Evolutionary conservation across 2,113 vertebrate species (phyloP), one percentile per base, ranked within the genome.

Genomic region (Ptyas mucosa): DNA sequence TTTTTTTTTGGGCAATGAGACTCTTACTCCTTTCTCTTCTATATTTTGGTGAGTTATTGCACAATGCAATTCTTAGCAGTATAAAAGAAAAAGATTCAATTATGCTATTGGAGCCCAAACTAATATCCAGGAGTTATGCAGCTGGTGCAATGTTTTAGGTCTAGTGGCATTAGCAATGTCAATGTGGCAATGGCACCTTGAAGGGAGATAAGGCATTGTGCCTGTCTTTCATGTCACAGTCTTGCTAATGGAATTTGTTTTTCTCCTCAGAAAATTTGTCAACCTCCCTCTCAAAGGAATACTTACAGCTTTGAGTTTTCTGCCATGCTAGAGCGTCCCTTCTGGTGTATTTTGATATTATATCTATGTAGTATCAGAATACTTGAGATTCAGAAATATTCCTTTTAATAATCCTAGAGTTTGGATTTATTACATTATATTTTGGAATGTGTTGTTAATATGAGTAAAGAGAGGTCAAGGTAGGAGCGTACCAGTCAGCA

Each of bases 131-230:
- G 86, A 94, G 64, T 69, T 0, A 2, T 93, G 93, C 85, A 85
- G 95, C 94, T 61, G 90, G 26, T 94, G 90, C 92, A 94, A 93
- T 91, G 61, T 61, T 94, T 93, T 95, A 94, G 93, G 88, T 54
- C 92, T 91, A 26, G n/a, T 87, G 5, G 85, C 55, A 52, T 89
- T 51, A 87, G 87, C 92, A 61, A 88, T 57, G 34, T 51, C 92
- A 69, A 64, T 89, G 85, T 92, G 94, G 85, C 95, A 89, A 61
- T 0, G 0, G 86, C 88, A 93, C 75, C 89, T 91, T 88, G 24
- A 0, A 34, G 88, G 92, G 95, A 91, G 88, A 51, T 85, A 88
- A 93, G 90, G 86, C 87, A 57, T 0, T 0, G 85, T 87, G 10
- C 34, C 95, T 95, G 89, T 8, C 0, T 9, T 29, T 24, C 81